Conservation (phyloP, 2,888 invertebrate species). For the Ariolimax columbianus region DNA sequence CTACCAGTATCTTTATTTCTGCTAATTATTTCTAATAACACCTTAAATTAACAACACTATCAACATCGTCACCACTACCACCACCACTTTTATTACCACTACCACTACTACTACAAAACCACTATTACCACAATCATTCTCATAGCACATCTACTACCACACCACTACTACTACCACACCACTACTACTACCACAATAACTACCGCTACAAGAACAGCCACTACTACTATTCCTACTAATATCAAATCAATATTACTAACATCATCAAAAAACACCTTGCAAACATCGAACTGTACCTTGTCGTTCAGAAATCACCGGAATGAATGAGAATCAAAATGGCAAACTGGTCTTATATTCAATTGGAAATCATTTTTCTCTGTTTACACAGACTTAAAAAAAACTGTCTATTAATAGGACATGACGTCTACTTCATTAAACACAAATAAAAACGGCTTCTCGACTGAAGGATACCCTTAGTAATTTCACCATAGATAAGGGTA, state of each 20-base stretch:
- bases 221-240: background rate
- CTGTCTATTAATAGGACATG: slow-evolving; percentile 1
- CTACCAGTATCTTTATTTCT: background rate
- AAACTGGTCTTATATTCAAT: background rate
- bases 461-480: too few species aligned
- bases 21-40: background rate
- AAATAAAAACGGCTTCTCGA: too few species aligned
- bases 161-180: background rate
- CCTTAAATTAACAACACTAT: background rate
- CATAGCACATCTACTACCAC: background rate
- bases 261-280: background rate
- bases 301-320: background rate
- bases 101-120: background rate
- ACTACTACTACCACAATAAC: background rate
- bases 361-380: background rate
- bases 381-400: too few species aligned
- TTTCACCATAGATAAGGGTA: too few species aligned
- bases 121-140: background rate
- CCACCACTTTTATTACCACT: background rate
- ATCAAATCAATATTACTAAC: too few species aligned
- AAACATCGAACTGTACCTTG: background rate
- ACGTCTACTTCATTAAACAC: background rate
- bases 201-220: background rate
- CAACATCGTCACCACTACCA: background rate
- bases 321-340: background rate